Evolutionary conservation across 2,113 vertebrate species (phyloP), one percentile per base, ranked within the genome.

Genomic region (Nothobranchius kuhntae): DNA sequence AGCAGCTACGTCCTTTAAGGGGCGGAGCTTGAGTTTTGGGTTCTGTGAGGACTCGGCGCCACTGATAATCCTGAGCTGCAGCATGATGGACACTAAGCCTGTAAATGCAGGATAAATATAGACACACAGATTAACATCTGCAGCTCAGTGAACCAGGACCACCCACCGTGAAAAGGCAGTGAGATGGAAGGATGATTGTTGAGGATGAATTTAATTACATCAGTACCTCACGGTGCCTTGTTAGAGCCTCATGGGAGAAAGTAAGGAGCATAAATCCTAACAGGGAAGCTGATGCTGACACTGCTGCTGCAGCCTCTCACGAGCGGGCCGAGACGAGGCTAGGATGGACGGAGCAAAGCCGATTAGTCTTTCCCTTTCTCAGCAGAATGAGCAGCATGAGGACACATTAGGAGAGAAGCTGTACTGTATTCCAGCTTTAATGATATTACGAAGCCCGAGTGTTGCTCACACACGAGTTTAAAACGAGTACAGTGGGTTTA

Each of bases 1-100:
- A 71, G 69, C 77, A 36, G 64, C 76, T 87, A 89, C 89, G 65
- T 84, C 81, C 66, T 78, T 89, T 81, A 83, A 73, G 46, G 21
- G 38, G 50, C 35, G 64, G 67, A 73, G 68, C 65, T 54, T 52
- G 36, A 84, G 79, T 65, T 71, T 60, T 55, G 60, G 56, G n/a
- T 50, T 64, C 62, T 71, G 30, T 9, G 8, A 36, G 50, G 12
- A 35, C 35, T 30, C 54, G 56, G 70, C 72, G 64, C 35, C 71
- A 75, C 53, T 66, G 65, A 11, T 90, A 89, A 90, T 89, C 87
- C 85, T 57, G 13, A 71, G 48, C 53, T 60, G 53, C 53, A 71
- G 24, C 45, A 30, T 14, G 2, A 26, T 53, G 65, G 75, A 17
- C 52, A 66, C 57, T 84, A 87, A 87, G 61, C 67, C 73, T 38